Base-by-base conservation (phyloP, 2,113 vertebrate genomes). In the Fukomys damarensis region DNA sequence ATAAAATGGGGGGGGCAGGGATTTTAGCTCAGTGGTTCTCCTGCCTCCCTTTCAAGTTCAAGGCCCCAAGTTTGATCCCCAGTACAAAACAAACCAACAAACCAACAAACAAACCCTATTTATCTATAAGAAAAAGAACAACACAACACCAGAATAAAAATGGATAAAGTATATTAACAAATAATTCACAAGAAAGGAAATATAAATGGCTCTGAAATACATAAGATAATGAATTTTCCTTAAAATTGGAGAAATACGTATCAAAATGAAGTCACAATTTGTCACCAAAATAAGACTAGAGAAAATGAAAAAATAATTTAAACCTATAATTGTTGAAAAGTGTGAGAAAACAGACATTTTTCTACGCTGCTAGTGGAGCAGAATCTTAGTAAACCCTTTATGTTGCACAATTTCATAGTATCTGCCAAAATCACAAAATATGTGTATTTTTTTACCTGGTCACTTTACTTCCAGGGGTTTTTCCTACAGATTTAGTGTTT, bases 211-310 rank as follows among this genome's bases (percentile, higher is more conserved):
- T 74, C 13, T 43, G 43, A 86, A 88, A 43, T 54, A 84, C 16
- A 52, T 43, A 91, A 94, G 83, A 72, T 68, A 77, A 83, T 54
- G 63, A 80, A 79, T 79, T n/a, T 90, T 83, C 79, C 22, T 58
- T 93, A n/a, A 93, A 93, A 74, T 89, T 90, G 95, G 66, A 96
- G 26, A 95, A 76, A 90, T 80, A 9, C 8, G n/a, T 58, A 88
- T 90, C 81, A 76, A 92, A 96, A 96, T 94, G 46, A 38, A 92
- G 61, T 74, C 61, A 41, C 5, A 28, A 68, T 86, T 81, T 91
- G 97, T 95, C 54, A 94, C 22, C 11, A 66, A n/a, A n/a, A 24
- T 10, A 87, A 70, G 85, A 77, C 12, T 95, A 68, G 43, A 83
- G 84, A 91, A 54, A 52, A 58, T 38, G 24, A 76, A 81, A 81